Conservation (phyloP, 2,888 invertebrate species). For the Clunio marinus region DNA sequence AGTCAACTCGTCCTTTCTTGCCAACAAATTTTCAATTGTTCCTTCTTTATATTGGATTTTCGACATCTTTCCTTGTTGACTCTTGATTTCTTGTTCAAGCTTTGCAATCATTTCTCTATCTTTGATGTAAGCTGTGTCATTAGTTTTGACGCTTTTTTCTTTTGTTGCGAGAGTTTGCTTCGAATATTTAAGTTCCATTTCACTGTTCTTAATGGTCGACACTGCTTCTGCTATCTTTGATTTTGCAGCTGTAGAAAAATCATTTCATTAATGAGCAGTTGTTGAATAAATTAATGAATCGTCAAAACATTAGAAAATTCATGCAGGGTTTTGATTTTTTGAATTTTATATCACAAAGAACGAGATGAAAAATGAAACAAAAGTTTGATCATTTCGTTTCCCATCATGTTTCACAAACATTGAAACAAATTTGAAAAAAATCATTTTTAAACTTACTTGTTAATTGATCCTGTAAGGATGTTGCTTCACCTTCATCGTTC, state of each 20-base stretch:
- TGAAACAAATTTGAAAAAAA: background rate
- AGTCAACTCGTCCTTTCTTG: slow-evolving; percentile 53
- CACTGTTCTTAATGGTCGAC: slow-evolving; percentile 72
- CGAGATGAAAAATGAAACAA: too few species aligned
- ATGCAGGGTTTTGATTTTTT: background rate
- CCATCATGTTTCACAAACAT: too few species aligned
- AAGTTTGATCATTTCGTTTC: too few species aligned
- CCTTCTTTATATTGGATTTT: slow-evolving; percentile 61
- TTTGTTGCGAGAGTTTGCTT: slow-evolving; percentile 61
- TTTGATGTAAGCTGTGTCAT: slow-evolving; percentile 62
- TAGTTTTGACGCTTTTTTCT: slow-evolving; percentile 62
- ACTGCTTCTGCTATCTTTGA: slow-evolving; percentile 69
- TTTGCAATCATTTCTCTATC: slow-evolving; percentile 60
- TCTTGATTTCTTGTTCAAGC: slow-evolving; percentile 57
- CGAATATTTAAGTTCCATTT: slow-evolving; percentile 67
- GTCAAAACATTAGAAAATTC: too few species aligned
- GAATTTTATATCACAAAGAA: too few species aligned
- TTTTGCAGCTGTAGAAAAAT: slow-evolving; percentile 60
- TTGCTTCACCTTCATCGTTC: slow-evolving; percentile 71
- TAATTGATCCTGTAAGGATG: slow-evolving; percentile 83
- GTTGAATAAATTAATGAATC: too few species aligned
- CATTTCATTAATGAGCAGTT: too few species aligned
- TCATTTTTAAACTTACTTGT: slow-evolving; percentile 58
- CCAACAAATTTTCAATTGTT: slow-evolving; percentile 55
- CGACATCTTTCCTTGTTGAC: slow-evolving; percentile 52